Evolutionary conservation across 2,113 vertebrate species (phyloP).

Genomic region (Alouatta palliata): DNA sequence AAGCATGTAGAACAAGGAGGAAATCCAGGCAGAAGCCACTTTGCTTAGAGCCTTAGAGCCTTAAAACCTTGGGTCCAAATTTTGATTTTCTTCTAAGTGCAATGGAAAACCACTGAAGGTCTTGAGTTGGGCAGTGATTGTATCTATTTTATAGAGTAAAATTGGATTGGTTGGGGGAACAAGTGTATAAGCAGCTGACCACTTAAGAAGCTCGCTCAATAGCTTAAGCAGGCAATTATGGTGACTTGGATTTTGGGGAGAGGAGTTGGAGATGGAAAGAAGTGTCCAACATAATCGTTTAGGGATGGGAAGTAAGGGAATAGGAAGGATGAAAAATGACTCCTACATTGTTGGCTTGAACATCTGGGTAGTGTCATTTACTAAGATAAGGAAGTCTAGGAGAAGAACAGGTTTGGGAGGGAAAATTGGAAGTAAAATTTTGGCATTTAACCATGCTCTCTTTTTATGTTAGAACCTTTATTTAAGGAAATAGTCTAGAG

Average conservation of each 20-base stretch:
- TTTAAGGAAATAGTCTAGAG: slow-evolving; percentile 38
- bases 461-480: slow-evolving; percentile 46
- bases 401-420: not conserved
- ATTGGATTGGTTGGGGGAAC: not conserved
- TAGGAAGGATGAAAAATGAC: not conserved
- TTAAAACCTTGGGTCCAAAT: not conserved
- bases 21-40: not conserved
- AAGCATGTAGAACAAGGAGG: not conserved
- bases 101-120: not conserved
- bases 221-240: not conserved
- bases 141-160: not conserved
- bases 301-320: not conserved
- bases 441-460: not conserved
- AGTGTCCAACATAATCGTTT: not conserved
- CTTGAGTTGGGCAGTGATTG: not conserved
- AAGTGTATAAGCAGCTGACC: not conserved
- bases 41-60: not conserved
- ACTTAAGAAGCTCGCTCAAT: not conserved
- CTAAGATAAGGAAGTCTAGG: not conserved
- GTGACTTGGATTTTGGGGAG: not conserved
- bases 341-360: not conserved
- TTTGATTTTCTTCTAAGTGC: not conserved
- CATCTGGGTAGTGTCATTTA: slow-evolving; percentile 15
- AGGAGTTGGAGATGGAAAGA: not conserved
- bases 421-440: slow-evolving; percentile 31